These are phyloP conservation scores for Phytoseiulus persimilis DNA, from an alignment of 2,888 invertebrate genomes.

Conservation along the genomic window DNA sequence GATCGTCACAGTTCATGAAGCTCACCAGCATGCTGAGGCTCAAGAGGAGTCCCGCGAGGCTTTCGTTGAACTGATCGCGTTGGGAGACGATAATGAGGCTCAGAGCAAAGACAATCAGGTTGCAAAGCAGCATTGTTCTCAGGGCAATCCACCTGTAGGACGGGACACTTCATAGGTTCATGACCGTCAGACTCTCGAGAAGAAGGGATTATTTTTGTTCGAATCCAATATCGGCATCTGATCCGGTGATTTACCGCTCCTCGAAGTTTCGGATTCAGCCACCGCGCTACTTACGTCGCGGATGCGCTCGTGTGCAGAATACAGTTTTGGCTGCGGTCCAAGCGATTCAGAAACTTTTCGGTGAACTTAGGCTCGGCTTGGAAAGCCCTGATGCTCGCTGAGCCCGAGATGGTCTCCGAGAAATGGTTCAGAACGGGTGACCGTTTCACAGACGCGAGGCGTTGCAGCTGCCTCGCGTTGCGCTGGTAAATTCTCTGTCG, in stretches of 20 bases:
- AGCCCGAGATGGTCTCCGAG: slow-evolving; percentile 8
- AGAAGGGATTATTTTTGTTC: no score
- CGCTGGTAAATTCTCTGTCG: slow-evolving; percentile 11
- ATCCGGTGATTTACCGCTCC: no score
- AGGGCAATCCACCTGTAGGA: neutral
- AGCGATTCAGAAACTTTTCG: neutral
- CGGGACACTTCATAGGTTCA: neutral
- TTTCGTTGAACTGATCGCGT: neutral
- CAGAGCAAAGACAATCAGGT: neutral
- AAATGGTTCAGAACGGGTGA: neutral
- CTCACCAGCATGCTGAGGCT: neutral
- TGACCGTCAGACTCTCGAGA: no score
- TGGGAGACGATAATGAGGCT: neutral
- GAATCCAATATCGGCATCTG: no score
- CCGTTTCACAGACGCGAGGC: neutral
- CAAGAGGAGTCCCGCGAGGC: slow-evolving; percentile 6
- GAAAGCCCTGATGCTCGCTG: neutral
- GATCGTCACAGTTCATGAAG: no score
- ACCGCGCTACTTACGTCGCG: neutral
- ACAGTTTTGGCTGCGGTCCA: slow-evolving; percentile 1
- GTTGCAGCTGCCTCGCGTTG: neutral
- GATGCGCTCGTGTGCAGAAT: slow-evolving; percentile 8
- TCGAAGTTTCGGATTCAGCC: no score
- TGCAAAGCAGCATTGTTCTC: neutral
- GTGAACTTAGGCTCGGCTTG: slow-evolving; percentile 6